Conservation (phyloP, 2,888 invertebrate species). For the Epistrophe eligans region DNA sequence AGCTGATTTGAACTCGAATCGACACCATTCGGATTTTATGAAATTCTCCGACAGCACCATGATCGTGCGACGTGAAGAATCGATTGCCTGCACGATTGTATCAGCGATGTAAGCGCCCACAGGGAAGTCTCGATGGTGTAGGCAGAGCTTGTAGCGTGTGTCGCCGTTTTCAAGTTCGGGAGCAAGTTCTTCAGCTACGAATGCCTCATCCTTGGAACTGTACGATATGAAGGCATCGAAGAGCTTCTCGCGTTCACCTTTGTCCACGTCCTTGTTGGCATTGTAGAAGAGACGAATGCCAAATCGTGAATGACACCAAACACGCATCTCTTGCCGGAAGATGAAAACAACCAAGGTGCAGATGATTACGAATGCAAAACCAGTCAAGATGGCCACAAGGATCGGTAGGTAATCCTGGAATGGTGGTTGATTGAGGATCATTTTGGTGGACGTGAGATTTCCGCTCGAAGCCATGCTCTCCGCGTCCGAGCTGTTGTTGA, state of each 20-base stretch:
- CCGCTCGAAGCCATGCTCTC: constrained; percentile 81
- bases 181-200: constrained; percentile 94
- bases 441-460: constrained; percentile 88
- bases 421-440: constrained; percentile 82
- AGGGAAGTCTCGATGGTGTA: constrained; percentile 96
- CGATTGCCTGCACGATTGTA: constrained; percentile 96
- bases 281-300: constrained; percentile 91
- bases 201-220: constrained; percentile 95
- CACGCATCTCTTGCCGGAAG: constrained; percentile 92
- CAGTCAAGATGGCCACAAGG: constrained; percentile 90
- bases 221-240: constrained; percentile 98
- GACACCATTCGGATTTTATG: constrained; percentile 97
- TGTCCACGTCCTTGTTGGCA: constrained; percentile 90
- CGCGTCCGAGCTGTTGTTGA: constrained; percentile 57
- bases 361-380: constrained; percentile 90
- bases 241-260: constrained; percentile 92
- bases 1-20: constrained; percentile 97
- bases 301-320: constrained; percentile 94
- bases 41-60: constrained; percentile 97
- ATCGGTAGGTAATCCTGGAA: constrained; percentile 93
- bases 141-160: constrained; percentile 92
- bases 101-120: constrained; percentile 95
- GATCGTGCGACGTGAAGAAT: constrained; percentile 94
- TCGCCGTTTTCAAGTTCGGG: constrained; percentile 93
- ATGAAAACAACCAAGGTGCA: constrained; percentile 91